Evolutionary conservation across 2,113 vertebrate species (phyloP).

Genomic region (Varanus salvator): DNA sequence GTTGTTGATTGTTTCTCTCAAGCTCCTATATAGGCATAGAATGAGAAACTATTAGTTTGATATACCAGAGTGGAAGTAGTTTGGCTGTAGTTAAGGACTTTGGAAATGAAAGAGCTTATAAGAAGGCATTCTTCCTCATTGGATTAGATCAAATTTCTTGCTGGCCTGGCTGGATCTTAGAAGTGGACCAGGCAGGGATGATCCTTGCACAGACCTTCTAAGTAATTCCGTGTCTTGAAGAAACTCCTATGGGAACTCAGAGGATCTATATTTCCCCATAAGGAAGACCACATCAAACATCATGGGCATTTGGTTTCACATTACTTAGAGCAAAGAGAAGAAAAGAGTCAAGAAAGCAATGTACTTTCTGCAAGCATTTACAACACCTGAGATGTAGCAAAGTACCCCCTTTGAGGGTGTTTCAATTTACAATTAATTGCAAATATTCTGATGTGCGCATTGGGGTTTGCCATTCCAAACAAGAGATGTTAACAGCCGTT

Average conservation of each 20-base stretch:
- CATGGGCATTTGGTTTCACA: slow-evolving; percentile 11
- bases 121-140: slow-evolving; percentile 20
- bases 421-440: slow-evolving; percentile 55
- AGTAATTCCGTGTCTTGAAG: neutral
- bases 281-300: slow-evolving; percentile 12
- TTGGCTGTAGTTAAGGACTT: slow-evolving; percentile 27
- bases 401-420: slow-evolving; percentile 40
- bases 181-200: neutral
- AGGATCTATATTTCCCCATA: slow-evolving; percentile 24
- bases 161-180: slow-evolving; percentile 22
- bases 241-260: neutral
- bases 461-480: slow-evolving; percentile 56
- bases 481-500: slow-evolving; percentile 64
- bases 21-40: neutral
- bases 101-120: neutral
- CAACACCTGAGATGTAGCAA: slow-evolving; percentile 41
- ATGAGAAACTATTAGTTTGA: neutral
- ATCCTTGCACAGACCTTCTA: neutral
- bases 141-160: neutral
- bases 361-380: slow-evolving; percentile 27
- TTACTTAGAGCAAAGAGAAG: slow-evolving; percentile 20
- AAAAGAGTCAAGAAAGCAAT: slow-evolving; percentile 23
- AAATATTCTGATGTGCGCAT: slow-evolving; percentile 46
- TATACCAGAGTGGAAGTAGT: neutral
- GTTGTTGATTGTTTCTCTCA: neutral